Conservation (phyloP, 2,888 invertebrate species). For the Bruchidius siliquastri region DNA sequence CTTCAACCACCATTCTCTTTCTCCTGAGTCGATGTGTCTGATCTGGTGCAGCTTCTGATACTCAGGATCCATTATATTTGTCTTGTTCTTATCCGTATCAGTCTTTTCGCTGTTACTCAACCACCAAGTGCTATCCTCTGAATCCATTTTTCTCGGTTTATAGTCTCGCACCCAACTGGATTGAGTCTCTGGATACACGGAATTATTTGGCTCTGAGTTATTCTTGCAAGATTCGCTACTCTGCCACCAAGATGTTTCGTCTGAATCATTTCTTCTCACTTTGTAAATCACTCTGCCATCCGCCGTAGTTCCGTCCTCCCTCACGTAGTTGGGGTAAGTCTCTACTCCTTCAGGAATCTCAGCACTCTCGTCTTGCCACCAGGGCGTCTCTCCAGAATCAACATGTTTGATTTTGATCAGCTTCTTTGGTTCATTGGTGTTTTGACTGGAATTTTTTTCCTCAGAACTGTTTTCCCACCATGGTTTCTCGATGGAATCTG, state of each 20-base stretch:
- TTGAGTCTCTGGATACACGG: not conserved
- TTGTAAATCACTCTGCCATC: constrained; percentile 23
- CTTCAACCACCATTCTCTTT: constrained; percentile 65
- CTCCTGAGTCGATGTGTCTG: constrained; percentile 64
- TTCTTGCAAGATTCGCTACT: constrained; percentile 15
- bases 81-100: constrained; percentile 13
- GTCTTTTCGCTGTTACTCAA: constrained; percentile 29
- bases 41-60: constrained; percentile 54
- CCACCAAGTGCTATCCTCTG: constrained; percentile 32
- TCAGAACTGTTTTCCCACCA: constrained; percentile 1
- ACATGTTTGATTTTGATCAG: constrained; percentile 22
- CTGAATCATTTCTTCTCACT: constrained; percentile 29
- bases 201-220: constrained; percentile 9
- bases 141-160: constrained; percentile 27
- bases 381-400: constrained; percentile 57
- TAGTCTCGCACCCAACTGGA: constrained; percentile 4
- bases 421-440: not conserved
- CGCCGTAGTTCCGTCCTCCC: constrained; percentile 28
- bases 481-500: not conserved
- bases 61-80: constrained; percentile 50
- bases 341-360: constrained; percentile 64
- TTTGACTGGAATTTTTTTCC: not conserved
- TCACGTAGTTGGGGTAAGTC: constrained; percentile 33
- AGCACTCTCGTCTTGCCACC: constrained; percentile 67
- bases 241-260: constrained; percentile 31